These are phyloP conservation scores for Agrotis clavis DNA, from an alignment of 2,888 invertebrate species.

Conservation along the genomic window DNA sequence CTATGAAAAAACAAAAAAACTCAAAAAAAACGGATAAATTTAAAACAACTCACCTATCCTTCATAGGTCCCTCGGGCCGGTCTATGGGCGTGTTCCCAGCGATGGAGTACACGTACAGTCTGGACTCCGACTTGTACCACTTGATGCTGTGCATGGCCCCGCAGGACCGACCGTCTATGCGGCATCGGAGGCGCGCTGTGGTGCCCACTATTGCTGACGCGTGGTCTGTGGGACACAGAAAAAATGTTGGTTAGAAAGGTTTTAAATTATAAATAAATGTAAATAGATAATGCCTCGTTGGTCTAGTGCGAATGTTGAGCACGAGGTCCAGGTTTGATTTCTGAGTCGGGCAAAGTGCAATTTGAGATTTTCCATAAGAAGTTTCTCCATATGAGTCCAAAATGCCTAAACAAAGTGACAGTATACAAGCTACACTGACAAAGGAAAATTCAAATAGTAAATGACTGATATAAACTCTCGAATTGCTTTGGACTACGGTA, in stretches of 20 bases:
- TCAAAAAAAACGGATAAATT: background rate
- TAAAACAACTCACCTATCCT: conserved; percentile 91
- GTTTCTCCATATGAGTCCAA: too few species aligned
- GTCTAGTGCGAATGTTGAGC: too few species aligned
- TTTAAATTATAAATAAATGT: background rate
- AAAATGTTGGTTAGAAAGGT: background rate
- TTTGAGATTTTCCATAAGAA: too few species aligned
- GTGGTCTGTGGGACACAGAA: conserved; percentile 84
- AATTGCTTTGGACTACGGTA: too few species aligned
- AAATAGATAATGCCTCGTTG: background rate
- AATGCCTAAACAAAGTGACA: background rate
- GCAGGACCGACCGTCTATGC: conserved; percentile 93
- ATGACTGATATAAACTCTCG: too few species aligned
- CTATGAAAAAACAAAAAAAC: too few species aligned
- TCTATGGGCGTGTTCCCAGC: conserved; percentile 92
- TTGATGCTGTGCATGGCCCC: conserved; percentile 96
- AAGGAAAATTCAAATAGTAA: too few species aligned
- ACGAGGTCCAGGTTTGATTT: too few species aligned
- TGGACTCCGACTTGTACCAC: conserved; percentile 94
- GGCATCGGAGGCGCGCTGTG: conserved; percentile 93
- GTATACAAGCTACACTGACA: background rate
- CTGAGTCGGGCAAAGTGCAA: too few species aligned
- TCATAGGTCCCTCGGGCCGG: conserved; percentile 93
- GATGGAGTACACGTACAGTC: conserved; percentile 95
- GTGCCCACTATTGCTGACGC: conserved; percentile 93